Base-by-base conservation (phyloP, 2,113 vertebrate species). In the Climacteris rufus region DNA sequence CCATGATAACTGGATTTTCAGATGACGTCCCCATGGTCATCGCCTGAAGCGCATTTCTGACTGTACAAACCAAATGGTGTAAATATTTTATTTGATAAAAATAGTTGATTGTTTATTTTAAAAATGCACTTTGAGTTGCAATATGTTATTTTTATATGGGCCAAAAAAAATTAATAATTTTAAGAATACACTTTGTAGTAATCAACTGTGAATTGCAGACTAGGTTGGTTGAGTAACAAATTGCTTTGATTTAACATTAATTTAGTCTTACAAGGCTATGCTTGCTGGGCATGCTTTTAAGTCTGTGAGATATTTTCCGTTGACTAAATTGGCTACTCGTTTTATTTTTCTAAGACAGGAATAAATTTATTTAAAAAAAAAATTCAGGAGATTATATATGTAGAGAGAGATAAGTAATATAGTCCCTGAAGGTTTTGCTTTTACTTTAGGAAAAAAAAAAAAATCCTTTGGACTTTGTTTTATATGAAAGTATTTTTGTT, bases 1-100 rank as follows among this genome's bases (percentile, higher is more conserved):
- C 99, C 0, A 99, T 99, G 99, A 99, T 99, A 97, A 99, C 98
- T 69, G 99, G 99, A 95, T 99, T 99, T 97, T 99, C 99, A 81
- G 99, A 99, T 12, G 99, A 99, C 2, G 99, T 99, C 80, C 99
- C 99, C 90, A 99, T 99, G 99, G 99, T 99, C 93, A 99, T 99
- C 82, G 99, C 99, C 27, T 99, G 99, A 99, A 97, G 94, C 60
- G 25, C 35, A 19, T 93, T 96, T 78, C 95, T 86, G 96, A 89
- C 96, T 97, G 96, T 95, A 98, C 63, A 97, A 98, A 97, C 97
- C 98, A 98, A 98, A 98, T 97, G 97, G 97, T 98, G 98, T 98
- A 98, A 98, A 98, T 98, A 98, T 98, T 98, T 98, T 96, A 97
- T 98, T 98, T 98, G 98, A 98, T 98, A 98, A 98, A 97, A 97